phyloP scores from a whole-genome alignment of 2,113 vertebrate species.

The rabbit (Oryctolagus cuniculus) region DNA sequence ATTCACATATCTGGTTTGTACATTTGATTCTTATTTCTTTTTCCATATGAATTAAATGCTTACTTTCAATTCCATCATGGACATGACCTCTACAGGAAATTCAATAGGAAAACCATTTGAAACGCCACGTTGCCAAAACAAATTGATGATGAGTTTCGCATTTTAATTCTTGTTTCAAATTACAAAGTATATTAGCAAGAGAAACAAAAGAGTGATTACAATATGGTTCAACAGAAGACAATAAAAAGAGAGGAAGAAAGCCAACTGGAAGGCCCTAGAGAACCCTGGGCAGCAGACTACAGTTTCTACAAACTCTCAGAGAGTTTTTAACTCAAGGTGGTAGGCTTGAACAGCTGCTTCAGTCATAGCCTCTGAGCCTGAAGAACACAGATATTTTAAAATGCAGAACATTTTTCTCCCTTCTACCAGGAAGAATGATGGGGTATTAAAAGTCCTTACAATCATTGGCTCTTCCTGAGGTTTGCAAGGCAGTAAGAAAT shows the following conservation, averaged over 20 bases:
- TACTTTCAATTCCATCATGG: constrained; percentile 7
- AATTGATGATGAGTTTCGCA: constrained; percentile 73
- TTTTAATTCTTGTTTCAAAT: constrained; percentile 63
- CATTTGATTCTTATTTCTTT: constrained; percentile 67
- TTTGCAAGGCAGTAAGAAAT: constrained; percentile 61
- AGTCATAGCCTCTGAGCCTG: not conserved
- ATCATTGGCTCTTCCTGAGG: constrained; percentile 31
- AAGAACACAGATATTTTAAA: constrained; percentile 60
- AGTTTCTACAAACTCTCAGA: constrained; percentile 39
- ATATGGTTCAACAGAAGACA: constrained; percentile 68
- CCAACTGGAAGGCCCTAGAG: not conserved
- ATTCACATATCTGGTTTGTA: constrained; percentile 4
- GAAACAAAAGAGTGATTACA: constrained; percentile 12
- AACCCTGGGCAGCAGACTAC: not conserved
- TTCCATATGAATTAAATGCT: constrained; percentile 51
- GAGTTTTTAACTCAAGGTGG: not conserved
- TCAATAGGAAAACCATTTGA: constrained; percentile 71
- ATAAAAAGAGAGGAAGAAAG: constrained; percentile 68
- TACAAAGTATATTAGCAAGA: constrained; percentile 71
- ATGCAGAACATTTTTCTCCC: constrained; percentile 32
- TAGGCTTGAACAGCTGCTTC: constrained; percentile 16
- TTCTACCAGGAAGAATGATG: constrained; percentile 39
- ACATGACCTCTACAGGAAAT: constrained; percentile 64
- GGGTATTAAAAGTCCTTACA: constrained; percentile 57
- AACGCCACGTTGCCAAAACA: constrained; percentile 72